These are phyloP conservation scores for Rhingia rostrata DNA, from an alignment of 2,888 invertebrate genomes.

Conservation along the genomic window DNA sequence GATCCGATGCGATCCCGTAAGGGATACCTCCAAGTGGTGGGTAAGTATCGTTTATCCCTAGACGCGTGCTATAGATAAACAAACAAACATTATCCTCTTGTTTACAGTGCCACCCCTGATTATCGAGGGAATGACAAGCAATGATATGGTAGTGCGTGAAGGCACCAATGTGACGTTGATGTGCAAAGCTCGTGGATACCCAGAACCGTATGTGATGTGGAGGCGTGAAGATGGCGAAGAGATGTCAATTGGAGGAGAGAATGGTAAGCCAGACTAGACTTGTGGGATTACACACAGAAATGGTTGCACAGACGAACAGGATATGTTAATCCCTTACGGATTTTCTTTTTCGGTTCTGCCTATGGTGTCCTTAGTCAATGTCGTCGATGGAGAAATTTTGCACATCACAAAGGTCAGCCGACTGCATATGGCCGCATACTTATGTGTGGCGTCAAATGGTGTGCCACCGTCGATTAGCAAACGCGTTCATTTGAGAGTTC, in stretches of 20 bases:
- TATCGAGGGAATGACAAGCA: slow-evolving; percentile 93
- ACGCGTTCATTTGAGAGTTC: slow-evolving; percentile 91
- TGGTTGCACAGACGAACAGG: neutral
- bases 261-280: slow-evolving; percentile 85
- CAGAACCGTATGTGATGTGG: slow-evolving; percentile 97
- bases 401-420: slow-evolving; percentile 94
- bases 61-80: slow-evolving; percentile 17
- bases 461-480: slow-evolving; percentile 96
- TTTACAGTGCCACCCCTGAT: slow-evolving; percentile 94
- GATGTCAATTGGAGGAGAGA: slow-evolving; percentile 94
- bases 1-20: slow-evolving; percentile 96
- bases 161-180: slow-evolving; percentile 93
- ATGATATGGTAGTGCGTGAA: slow-evolving; percentile 95
- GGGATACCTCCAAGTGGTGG: slow-evolving; percentile 95
- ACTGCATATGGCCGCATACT: slow-evolving; percentile 95
- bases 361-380: slow-evolving; percentile 87
- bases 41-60: slow-evolving; percentile 85
- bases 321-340: slow-evolving; percentile 48
- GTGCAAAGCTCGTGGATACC: slow-evolving; percentile 94
- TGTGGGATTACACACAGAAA: neutral
- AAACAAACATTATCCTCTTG: slow-evolving; percentile 19
- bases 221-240: slow-evolving; percentile 93
- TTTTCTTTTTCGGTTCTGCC: slow-evolving; percentile 23
- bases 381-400: slow-evolving; percentile 93
- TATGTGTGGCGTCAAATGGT: slow-evolving; percentile 96